These are phyloP conservation scores for Drosophila histrio DNA, from an alignment of 2,888 invertebrate genomes.

Conservation along the genomic window DNA sequence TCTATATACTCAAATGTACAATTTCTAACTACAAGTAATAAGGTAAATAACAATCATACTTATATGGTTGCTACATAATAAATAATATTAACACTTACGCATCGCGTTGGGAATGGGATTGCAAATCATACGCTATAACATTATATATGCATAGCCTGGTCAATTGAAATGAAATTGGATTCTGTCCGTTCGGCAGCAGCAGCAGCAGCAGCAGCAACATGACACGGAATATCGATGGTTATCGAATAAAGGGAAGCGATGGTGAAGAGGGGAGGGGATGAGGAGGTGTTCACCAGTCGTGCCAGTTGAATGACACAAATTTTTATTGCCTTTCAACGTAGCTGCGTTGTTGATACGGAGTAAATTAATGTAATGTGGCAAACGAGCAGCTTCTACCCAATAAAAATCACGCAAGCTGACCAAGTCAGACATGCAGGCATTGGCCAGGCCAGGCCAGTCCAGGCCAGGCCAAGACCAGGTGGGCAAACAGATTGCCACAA, in stretches of 20 bases:
- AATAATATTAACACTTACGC: conserved; percentile 77
- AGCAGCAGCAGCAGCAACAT: conserved; percentile 13
- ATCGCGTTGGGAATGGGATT: conserved; percentile 32
- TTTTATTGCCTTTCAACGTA: conserved; percentile 73
- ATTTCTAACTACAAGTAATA: not conserved
- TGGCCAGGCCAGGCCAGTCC: not conserved
- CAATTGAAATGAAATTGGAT: conserved; percentile 80
- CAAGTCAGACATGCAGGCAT: conserved; percentile 17
- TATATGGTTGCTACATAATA: conserved; percentile 60
- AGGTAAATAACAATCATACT: conserved; percentile 23
- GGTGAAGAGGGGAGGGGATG: not conserved
- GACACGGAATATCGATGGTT: conserved; percentile 33
- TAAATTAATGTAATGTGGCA: conserved; percentile 62
- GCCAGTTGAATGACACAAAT: conserved; percentile 76
- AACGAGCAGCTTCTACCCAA: conserved; percentile 43
- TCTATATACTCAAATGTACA: no score
- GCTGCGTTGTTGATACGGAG: conserved; percentile 41
- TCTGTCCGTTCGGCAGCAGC: conserved; percentile 55
- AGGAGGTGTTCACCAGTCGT: conserved; percentile 12
- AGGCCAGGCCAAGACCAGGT: not conserved
- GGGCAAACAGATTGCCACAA: conserved; percentile 3
- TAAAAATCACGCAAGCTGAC: conserved; percentile 44
- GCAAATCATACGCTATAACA: conserved; percentile 71
- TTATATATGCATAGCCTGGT: conserved; percentile 80
- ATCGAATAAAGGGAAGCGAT: not conserved